phyloP scores from a whole-genome alignment of 2,888 invertebrate genomes.

The Rhimphoctona megacephalus region DNA sequence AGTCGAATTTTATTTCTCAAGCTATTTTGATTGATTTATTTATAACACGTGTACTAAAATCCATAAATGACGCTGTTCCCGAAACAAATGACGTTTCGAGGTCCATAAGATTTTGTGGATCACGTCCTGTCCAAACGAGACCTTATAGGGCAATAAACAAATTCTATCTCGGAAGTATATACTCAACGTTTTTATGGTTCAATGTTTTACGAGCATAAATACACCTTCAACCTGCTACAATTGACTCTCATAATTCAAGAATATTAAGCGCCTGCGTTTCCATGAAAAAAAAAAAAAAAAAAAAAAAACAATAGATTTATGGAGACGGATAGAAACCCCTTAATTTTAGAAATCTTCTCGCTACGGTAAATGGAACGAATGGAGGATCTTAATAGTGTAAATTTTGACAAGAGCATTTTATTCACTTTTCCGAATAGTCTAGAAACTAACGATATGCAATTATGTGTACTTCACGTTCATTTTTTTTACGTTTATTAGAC shows the following conservation, averaged over 20 bases:
- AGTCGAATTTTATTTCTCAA: background rate
- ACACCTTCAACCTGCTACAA: background rate
- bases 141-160: conserved; percentile 33
- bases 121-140: background rate
- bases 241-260: background rate
- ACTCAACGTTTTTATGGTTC: conserved; percentile 26
- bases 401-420: no score
- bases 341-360: background rate
- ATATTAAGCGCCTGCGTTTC: background rate
- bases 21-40: background rate
- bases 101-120: background rate
- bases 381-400: no score
- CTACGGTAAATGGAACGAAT: background rate
- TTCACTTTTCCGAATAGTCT: no score
- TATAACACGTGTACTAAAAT: background rate
- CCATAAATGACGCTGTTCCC: background rate
- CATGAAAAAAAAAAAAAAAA: background rate
- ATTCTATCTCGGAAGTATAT: background rate
- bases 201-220: conserved; percentile 19
- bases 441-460: no score
- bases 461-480: no score
- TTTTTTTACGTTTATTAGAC: no score
- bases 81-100: background rate
- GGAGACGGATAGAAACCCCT: background rate
- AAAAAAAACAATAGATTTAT: background rate